phyloP scores from a whole-genome alignment of 2,113 vertebrate genomes.

The Scalopus aquaticus region DNA sequence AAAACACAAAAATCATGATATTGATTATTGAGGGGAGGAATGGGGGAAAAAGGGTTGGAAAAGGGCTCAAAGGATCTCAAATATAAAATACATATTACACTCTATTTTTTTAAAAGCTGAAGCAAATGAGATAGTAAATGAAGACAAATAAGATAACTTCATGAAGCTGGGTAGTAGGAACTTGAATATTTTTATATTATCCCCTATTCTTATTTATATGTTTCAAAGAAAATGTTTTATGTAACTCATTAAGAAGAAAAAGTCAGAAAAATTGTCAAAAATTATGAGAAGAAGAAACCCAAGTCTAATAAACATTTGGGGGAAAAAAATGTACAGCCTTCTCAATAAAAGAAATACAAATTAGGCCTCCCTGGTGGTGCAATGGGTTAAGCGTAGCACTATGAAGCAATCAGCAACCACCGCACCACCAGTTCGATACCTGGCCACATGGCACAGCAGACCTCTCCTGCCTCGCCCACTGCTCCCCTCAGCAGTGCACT shows the following conservation, averaged over 20 bases:
- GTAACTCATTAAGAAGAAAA: slow-evolving; percentile 31
- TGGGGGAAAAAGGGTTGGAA: not conserved
- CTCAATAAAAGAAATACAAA: not conserved
- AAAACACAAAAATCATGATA: slow-evolving; percentile 38
- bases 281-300: not conserved
- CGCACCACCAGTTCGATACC: too few relatives aligned
- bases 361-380: too few relatives aligned
- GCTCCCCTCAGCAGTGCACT: too few relatives aligned
- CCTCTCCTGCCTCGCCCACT: too few relatives aligned
- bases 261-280: not conserved
- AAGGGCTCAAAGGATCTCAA: not conserved
- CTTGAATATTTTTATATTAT: not conserved
- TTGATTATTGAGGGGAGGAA: not conserved
- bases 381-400: too few relatives aligned
- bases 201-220: not conserved
- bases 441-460: too few relatives aligned
- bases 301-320: not conserved
- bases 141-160: not conserved
- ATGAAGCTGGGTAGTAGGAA: not conserved
- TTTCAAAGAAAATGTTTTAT: not conserved
- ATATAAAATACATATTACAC: not conserved
- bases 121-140: not conserved
- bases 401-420: too few relatives aligned
- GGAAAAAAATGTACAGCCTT: not conserved
- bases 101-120: not conserved